Percentiles rank a stretch among this genome's conserved stretches.
These are phyloP conservation scores for Haliaeetus leucogaster DNA, from an alignment of 2,113 vertebrate genomes.

Conservation along the genomic window DNA sequence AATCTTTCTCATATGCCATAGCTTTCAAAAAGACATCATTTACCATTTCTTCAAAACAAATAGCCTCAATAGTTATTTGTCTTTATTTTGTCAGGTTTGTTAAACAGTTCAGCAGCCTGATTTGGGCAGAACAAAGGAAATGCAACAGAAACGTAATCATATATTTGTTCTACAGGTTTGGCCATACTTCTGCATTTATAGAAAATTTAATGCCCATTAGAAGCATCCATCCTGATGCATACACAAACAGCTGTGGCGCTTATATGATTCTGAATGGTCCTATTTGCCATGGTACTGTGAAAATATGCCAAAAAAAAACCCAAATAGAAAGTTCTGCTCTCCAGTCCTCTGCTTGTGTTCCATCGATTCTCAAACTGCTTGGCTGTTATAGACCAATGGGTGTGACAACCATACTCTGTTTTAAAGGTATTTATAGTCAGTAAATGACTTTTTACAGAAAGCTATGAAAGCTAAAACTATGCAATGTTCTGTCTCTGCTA, in stretches of 20 bases:
- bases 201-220: neutral
- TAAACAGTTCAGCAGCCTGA: neutral
- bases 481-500: neutral
- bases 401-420: neutral
- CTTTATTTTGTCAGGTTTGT: neutral
- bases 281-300: neutral
- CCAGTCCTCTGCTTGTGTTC: neutral
- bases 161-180: neutral
- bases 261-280: neutral
- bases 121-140: neutral
- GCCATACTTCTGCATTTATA: neutral
- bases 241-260: neutral
- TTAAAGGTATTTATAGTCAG: neutral
- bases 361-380: neutral
- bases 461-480: neutral
- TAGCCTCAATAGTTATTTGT: neutral
- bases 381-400: neutral
- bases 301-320: neutral
- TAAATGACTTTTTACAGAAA: neutral
- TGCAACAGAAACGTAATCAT: neutral
- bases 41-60: neutral
- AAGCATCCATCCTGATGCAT: neutral
- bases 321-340: neutral
- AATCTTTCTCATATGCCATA: neutral
- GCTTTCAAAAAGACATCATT: neutral